A percentile compares a stretch with the other conserved stretches of the same genome.
phyloP scores from a whole-genome alignment of 2,797 vertebrate genomes.

The Thalassophryne amazonica region DNA sequence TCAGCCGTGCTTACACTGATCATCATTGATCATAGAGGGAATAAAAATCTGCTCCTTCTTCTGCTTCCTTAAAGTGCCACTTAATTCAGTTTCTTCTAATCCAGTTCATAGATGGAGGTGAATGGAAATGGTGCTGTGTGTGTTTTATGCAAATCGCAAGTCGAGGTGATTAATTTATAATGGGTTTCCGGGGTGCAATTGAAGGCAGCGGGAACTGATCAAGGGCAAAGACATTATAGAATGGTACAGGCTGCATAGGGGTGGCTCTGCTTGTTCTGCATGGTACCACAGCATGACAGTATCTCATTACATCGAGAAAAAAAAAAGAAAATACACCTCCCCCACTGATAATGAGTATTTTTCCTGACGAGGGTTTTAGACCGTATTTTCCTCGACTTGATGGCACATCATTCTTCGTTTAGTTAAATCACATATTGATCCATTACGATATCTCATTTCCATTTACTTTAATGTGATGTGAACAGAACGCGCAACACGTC shows the following conservation, averaged over 20 bases:
- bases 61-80: conserved; percentile 67
- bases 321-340: conserved; percentile 77
- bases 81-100: conserved; percentile 74
- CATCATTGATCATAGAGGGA: too few species aligned
- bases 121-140: conserved; percentile 66
- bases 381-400: conserved; percentile 56
- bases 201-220: conserved; percentile 77
- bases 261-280: conserved; percentile 76
- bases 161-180: conserved; percentile 80
- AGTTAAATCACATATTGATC: conserved; percentile 70
- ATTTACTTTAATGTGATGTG: conserved; percentile 55
- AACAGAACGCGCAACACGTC: conserved; percentile 35
- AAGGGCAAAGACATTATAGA: conserved; percentile 78
- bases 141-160: conserved; percentile 79
- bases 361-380: conserved; percentile 66
- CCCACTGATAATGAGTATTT: conserved; percentile 79
- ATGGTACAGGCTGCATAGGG: conserved; percentile 72
- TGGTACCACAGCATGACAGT: conserved; percentile 77
- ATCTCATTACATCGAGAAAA: conserved; percentile 80
- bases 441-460: conserved; percentile 57
- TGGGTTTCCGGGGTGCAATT: conserved; percentile 74
- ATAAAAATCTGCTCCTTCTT: conserved; percentile 44
- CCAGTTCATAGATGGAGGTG: conserved; percentile 71
- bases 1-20: conserved; percentile 74
- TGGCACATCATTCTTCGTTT: conserved; percentile 68